Conservation (phyloP, 2,113 vertebrate genomes). For the Hyaena hyaena region DNA sequence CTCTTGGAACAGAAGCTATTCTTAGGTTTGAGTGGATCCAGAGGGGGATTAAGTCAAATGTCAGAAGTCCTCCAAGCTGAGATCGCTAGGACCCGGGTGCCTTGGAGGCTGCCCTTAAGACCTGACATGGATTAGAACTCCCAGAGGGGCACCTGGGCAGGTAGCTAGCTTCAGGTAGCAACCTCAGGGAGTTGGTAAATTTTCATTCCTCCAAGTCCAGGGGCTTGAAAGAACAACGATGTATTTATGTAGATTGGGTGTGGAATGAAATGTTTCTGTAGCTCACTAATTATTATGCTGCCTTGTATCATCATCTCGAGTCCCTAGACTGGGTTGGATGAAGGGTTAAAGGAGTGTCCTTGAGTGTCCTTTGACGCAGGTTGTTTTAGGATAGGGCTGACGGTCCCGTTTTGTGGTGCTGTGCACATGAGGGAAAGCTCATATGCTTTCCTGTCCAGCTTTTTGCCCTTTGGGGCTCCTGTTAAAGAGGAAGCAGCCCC, state of each 20-base stretch:
- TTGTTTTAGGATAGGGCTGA: neutral
- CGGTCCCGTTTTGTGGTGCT: neutral
- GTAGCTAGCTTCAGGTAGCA: neutral
- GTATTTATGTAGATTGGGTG: neutral
- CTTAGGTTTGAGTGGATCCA: constrained; percentile 33
- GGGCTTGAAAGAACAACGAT: neutral
- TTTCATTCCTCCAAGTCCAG: neutral
- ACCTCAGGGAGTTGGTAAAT: neutral
- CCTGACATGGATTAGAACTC: neutral
- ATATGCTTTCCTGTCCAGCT: neutral
- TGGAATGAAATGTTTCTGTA: neutral
- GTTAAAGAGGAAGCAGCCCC: neutral
- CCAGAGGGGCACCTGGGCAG: neutral
- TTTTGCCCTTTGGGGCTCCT: neutral
- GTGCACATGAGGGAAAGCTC: neutral
- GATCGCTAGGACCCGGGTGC: neutral
- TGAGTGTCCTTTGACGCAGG: neutral
- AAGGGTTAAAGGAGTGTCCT: neutral
- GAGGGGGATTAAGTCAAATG: constrained; percentile 55
- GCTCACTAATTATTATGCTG: neutral
- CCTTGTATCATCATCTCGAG: neutral
- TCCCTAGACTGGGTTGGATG: neutral
- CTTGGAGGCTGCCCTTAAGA: neutral
- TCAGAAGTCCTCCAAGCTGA: neutral
- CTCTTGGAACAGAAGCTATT: neutral